These are phyloP conservation scores for Spodoptera littoralis DNA, from an alignment of 2,888 invertebrate species.

Conservation along the genomic window DNA sequence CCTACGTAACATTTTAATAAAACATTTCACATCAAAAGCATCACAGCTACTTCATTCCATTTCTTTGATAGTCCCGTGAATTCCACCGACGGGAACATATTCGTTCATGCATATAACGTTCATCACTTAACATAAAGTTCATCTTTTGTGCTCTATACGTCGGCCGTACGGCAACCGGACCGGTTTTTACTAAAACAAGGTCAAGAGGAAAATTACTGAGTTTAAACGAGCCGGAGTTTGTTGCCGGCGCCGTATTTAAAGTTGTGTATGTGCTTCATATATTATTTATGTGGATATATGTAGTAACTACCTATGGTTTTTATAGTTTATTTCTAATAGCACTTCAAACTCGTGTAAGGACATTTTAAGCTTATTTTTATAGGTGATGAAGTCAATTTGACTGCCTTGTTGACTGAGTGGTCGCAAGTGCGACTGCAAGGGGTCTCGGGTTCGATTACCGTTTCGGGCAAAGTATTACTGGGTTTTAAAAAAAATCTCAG, in stretches of 20 bases:
- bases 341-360: too few relatives aligned
- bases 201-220: slow-evolving; percentile 47
- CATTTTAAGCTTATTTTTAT: too few relatives aligned
- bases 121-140: slow-evolving; percentile 48
- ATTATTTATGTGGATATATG: neutral
- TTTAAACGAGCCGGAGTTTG: slow-evolving; percentile 35
- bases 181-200: slow-evolving; percentile 35
- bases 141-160: slow-evolving; percentile 31
- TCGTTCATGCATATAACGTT: slow-evolving; percentile 39
- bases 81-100: slow-evolving; percentile 15
- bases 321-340: too few relatives aligned
- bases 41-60: neutral
- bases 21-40: too few relatives aligned
- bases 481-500: too few relatives aligned
- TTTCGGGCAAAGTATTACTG: too few relatives aligned
- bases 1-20: too few relatives aligned
- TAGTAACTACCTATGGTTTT: neutral
- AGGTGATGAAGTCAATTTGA: too few relatives aligned
- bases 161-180: slow-evolving; percentile 14
- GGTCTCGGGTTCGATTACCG: too few relatives aligned
- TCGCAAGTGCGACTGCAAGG: too few relatives aligned
- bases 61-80: slow-evolving; percentile 50
- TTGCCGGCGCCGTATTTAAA: slow-evolving; percentile 14
- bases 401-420: too few relatives aligned
- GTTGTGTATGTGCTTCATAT: slow-evolving; percentile 10